phyloP scores from a whole-genome alignment of 2,888 invertebrate species.

The Eremobia ochroleuca region DNA sequence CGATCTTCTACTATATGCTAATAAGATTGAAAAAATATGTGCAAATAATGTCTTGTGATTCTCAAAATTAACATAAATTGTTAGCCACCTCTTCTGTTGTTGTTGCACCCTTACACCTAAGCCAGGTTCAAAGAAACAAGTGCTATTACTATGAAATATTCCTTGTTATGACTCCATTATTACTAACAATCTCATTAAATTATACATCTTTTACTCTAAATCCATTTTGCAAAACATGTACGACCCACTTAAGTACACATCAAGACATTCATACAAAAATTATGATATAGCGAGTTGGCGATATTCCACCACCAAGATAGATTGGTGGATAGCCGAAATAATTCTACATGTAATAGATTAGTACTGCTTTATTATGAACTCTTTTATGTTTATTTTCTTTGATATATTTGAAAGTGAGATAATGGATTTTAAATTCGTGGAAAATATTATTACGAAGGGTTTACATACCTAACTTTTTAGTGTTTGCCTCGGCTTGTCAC shows the following conservation, averaged over 20 bases:
- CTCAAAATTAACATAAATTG: constrained; percentile 9
- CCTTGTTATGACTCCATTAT: constrained; percentile 35
- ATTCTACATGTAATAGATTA: constrained; percentile 63
- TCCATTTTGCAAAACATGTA: constrained; percentile 45
- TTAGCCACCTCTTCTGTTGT: not conserved
- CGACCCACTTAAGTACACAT: constrained; percentile 48
- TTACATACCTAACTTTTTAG: not conserved
- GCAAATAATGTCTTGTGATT: not conserved
- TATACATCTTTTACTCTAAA: constrained; percentile 35
- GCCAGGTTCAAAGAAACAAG: constrained; percentile 45
- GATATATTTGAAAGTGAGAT: constrained; percentile 14
- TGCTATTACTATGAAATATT: constrained; percentile 22
- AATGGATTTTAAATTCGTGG: constrained; percentile 13
- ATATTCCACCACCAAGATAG: constrained; percentile 67
- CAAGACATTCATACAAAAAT: constrained; percentile 37
- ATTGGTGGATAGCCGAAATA: constrained; percentile 65
- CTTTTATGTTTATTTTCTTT: constrained; percentile 47
- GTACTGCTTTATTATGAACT: constrained; percentile 45
- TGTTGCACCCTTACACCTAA: not conserved
- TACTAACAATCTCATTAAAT: constrained; percentile 40
- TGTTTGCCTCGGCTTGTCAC: not conserved
- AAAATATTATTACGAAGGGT: constrained; percentile 7
- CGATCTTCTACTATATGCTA: not conserved
- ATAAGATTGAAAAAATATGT: not conserved
- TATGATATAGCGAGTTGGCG: constrained; percentile 68